Evolutionary conservation across 2,888 invertebrate species (phyloP), one percentile per base, ranked within the genome.

Genomic region (Strigamia transsilvanica): DNA sequence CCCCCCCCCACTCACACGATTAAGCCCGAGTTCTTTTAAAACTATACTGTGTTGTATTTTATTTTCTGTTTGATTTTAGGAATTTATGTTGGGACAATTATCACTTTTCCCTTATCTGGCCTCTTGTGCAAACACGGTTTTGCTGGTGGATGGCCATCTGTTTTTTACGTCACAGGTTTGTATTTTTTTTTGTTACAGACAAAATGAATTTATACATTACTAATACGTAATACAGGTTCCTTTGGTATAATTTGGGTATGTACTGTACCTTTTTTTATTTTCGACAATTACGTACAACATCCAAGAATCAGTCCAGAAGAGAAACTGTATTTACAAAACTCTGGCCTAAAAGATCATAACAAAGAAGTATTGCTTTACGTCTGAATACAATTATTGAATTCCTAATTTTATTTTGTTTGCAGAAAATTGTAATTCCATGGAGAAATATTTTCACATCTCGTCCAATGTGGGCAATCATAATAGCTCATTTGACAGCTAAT

Each of bases 101-200:
- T 91, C 9, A 90, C 90, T 0, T 90, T 91, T 84, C 91, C 92
- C 0, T 84, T 92, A 27, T 89, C 91, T 4, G 91, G 90, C 27
- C 87, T 90, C 21, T 86, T 93, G 9, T 92, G 92, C 85, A 87
- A 90, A 83, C 89, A 89, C 82, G 90, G 89, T 2, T 89, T 89
- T 84, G 89, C 88, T 84, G 90, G 89, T 9, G 91, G 92, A 15
- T 92, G 92, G 92, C 89, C 90, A 1, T 88, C 89, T 12, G 90
- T 91, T 6, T 92, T 92, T 87, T 92, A 92, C 86, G 87, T 90
- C 12, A 87, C 91, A 81, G 90, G 91, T 88, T 15, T 34, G 6
- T 34, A 79, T 15, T 34, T 34, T 23, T 0, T 12, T 27, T 27
- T 38, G 34, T 21, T 15, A 27, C 9, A 2, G 12, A 32, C 0